Evolutionary conservation across 2,888 invertebrate genomes (phyloP).

Genomic region (Esperia sulphurella): DNA sequence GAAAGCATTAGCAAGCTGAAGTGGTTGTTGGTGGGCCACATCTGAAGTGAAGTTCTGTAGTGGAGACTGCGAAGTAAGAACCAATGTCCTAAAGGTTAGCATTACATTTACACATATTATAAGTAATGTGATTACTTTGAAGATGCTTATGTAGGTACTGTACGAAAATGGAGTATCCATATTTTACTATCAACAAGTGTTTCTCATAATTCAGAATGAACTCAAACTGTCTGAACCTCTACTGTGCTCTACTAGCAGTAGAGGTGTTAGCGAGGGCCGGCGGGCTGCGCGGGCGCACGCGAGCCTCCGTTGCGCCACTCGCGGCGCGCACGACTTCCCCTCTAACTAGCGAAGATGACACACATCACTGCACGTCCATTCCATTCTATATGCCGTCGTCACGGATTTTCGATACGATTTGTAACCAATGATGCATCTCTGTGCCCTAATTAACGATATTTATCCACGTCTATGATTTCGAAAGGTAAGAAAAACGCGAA

Average conservation of each 20-base stretch:
- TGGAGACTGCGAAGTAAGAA: too few relatives aligned
- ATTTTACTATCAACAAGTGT: too few relatives aligned
- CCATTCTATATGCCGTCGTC: constrained; percentile 21
- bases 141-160: too few relatives aligned
- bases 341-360: constrained; percentile 45
- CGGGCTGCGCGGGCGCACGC: constrained; percentile 3
- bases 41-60: too few relatives aligned
- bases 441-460: background rate
- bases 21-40: too few relatives aligned
- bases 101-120: too few relatives aligned
- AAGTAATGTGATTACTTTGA: too few relatives aligned
- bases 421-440: constrained; percentile 19
- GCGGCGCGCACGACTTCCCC: constrained; percentile 37
- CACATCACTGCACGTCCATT: constrained; percentile 36
- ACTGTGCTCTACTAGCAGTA: background rate
- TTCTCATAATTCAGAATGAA: too few relatives aligned
- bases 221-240: too few relatives aligned
- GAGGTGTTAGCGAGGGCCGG: background rate
- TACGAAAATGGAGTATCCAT: too few relatives aligned
- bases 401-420: constrained; percentile 39
- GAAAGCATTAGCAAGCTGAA: too few relatives aligned
- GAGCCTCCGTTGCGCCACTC: constrained; percentile 28
- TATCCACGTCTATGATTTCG: background rate
- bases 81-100: too few relatives aligned
- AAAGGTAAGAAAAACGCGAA: background rate